Conservation (phyloP, 2,888 invertebrate genomes). For the Latheticus oryzae region DNA sequence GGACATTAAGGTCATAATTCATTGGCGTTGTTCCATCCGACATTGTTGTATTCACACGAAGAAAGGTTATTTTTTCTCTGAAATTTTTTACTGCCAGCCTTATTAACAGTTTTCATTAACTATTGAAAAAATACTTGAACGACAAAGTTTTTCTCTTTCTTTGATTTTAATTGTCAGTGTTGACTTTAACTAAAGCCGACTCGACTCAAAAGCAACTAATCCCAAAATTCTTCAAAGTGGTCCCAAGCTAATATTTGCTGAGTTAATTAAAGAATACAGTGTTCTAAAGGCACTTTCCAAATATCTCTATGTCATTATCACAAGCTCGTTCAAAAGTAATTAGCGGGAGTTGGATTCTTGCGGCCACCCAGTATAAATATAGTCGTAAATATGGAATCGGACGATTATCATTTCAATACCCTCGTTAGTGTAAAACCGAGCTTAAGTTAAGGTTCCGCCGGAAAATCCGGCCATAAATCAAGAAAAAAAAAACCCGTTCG, state of each 20-base stretch:
- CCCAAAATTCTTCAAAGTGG: too few species aligned
- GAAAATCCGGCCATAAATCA: conserved; percentile 16
- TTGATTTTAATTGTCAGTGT: conserved; percentile 25
- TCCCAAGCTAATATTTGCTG: too few species aligned
- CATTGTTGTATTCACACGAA: conserved; percentile 27
- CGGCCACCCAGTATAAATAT: conserved; percentile 4
- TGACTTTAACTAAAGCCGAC: too few species aligned
- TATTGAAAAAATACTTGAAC: conserved; percentile 22
- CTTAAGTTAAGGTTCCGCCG: conserved; percentile 15
- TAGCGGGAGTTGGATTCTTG: neutral
- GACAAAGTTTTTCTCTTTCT: conserved; percentile 17
- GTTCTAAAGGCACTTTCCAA: too few species aligned
- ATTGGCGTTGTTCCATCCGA: conserved; percentile 22
- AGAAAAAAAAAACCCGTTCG: conserved; percentile 6
- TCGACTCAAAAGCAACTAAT: too few species aligned
- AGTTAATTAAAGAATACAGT: too few species aligned
- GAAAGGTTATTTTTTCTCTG: conserved; percentile 17
- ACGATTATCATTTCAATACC: conserved; percentile 15
- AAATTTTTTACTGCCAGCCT: conserved; percentile 26
- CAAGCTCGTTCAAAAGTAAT: too few species aligned
- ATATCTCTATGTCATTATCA: too few species aligned
- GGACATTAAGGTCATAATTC: conserved; percentile 31
- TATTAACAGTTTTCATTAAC: conserved; percentile 31
- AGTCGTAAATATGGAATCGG: conserved; percentile 2
- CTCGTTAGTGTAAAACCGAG: conserved; percentile 12